Conservation (phyloP, 1,140 invertebrate genomes). For the Drosophila mauritiana region DNA sequence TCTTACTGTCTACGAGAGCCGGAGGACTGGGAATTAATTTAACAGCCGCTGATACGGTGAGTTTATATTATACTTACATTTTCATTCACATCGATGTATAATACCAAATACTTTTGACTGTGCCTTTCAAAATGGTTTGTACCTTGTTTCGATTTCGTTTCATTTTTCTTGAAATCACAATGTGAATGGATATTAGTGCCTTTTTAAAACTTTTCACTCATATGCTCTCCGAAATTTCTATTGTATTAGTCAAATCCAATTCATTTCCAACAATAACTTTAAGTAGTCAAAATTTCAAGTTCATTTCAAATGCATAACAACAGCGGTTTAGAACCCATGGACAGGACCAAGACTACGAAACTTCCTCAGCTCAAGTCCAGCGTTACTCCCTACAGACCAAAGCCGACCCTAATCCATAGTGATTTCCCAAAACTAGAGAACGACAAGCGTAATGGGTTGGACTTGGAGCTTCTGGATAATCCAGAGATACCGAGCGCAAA, state of each 20-base stretch:
- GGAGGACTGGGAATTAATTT: constrained; percentile 99
- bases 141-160: not conserved
- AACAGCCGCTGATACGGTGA: constrained; percentile 98
- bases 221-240: not conserved
- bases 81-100: not conserved
- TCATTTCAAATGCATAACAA: constrained; percentile 5
- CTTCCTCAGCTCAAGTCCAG: constrained; percentile 26
- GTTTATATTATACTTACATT: constrained; percentile 63
- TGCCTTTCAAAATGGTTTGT: not conserved
- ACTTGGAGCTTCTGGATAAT: constrained; percentile 1
- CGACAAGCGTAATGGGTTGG: constrained; percentile 41
- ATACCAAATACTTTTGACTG: not conserved
- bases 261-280: not conserved
- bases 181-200: not conserved
- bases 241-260: no score
- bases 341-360: not conserved
- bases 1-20: constrained; percentile 97
- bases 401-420: not conserved
- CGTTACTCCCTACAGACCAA: constrained; percentile 4
- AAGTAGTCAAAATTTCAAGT: not conserved
- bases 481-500: not conserved
- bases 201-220: not conserved
- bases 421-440: constrained; percentile 7
- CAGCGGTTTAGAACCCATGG: not conserved
- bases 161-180: no score